These are phyloP conservation scores for Enteromius anoplus DNA, from an alignment of 2,797 vertebrate species.

Conservation along the genomic window DNA sequence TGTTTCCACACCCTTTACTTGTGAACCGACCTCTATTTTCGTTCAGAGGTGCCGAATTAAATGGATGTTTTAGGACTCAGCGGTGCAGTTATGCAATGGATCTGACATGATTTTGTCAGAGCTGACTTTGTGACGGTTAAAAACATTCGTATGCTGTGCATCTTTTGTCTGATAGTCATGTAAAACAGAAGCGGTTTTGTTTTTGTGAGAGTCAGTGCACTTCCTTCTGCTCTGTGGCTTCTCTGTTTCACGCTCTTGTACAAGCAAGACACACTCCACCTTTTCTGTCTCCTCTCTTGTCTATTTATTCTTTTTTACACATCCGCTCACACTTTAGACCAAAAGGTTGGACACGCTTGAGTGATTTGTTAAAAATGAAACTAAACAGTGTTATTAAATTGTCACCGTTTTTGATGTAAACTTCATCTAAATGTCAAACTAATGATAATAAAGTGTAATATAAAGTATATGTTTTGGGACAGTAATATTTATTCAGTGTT, in stretches of 20 bases:
- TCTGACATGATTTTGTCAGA: constrained; percentile 6
- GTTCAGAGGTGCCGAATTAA: constrained; percentile 8
- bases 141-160: background rate
- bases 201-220: constrained; percentile 26
- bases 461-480: background rate
- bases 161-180: background rate
- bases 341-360: background rate
- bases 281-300: background rate
- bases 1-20: constrained; percentile 25
- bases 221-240: constrained; percentile 44
- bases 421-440: background rate
- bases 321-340: background rate
- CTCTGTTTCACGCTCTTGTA: constrained; percentile 35
- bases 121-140: background rate
- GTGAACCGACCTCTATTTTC: constrained; percentile 37
- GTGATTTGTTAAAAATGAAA: background rate
- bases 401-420: background rate
- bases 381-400: background rate
- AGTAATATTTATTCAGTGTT: background rate
- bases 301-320: constrained; percentile 3
- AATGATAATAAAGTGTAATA: background rate
- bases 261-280: background rate
- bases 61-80: constrained; percentile 19
- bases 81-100: background rate
- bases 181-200: constrained; percentile 12